Conservation (phyloP, 2,113 vertebrate species). For the Oxygymnocypris stewartii region DNA sequence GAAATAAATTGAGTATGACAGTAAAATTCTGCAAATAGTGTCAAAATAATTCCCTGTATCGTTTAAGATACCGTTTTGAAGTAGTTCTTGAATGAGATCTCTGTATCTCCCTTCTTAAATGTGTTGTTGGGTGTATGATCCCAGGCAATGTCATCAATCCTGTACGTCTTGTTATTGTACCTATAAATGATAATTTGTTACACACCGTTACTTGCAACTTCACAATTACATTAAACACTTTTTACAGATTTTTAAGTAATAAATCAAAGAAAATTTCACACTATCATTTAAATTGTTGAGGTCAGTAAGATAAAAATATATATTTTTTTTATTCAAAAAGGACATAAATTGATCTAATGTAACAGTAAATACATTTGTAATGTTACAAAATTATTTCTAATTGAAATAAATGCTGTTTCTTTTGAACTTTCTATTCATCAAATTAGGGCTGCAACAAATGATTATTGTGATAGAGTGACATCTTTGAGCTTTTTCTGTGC, state of each 20-base stretch:
- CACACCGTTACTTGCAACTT: neutral
- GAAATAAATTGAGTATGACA: neutral
- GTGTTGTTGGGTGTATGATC: slow-evolving; percentile 84
- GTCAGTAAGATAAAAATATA: neutral
- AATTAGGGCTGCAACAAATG: neutral
- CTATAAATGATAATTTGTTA: slow-evolving; percentile 64
- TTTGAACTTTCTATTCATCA: neutral
- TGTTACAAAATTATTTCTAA: neutral
- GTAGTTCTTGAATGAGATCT: slow-evolving; percentile 85
- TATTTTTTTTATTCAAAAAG: neutral
- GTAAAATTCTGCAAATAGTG: neutral
- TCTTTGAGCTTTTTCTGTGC: too few relatives aligned
- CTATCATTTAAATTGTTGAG: neutral
- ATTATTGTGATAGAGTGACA: too few relatives aligned
- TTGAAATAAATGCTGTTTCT: neutral
- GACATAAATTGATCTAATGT: neutral
- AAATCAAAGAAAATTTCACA: neutral
- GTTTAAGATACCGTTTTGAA: slow-evolving; percentile 78
- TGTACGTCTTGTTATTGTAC: slow-evolving; percentile 96
- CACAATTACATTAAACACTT: neutral
- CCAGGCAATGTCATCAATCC: slow-evolving; percentile 93
- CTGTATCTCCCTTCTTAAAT: slow-evolving; percentile 82
- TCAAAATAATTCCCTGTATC: neutral
- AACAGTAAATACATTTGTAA: neutral
- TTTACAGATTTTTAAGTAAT: neutral